A percentile compares a stretch with the other conserved stretches of the same genome.
phyloP scores from a whole-genome alignment of 2,113 vertebrate species.

The cat (Felis catus) region F.catus_Fca126_mat1.0 CM031413.1:104486501-104487000 shows the following conservation, averaged over 20 bases:
- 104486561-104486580: background rate
- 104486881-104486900: background rate
- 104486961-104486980: background rate
- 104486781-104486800: background rate
- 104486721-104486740: background rate
- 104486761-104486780: background rate
- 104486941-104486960: background rate
- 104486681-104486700: background rate
- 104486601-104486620: background rate
- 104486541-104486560: background rate
- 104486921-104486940: background rate
- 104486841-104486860: background rate
- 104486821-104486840: background rate
- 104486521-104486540: background rate
- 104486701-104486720: background rate
- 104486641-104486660: background rate
- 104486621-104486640: background rate
- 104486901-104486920: background rate
- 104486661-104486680: background rate
- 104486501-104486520: background rate
- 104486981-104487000: background rate
- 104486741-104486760: background rate
- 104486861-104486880: background rate
- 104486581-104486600: background rate
- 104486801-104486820: background rate